Conservation (phyloP, 92 coral and sea anemone species). For the Micromussa lordhowensis region DNA sequence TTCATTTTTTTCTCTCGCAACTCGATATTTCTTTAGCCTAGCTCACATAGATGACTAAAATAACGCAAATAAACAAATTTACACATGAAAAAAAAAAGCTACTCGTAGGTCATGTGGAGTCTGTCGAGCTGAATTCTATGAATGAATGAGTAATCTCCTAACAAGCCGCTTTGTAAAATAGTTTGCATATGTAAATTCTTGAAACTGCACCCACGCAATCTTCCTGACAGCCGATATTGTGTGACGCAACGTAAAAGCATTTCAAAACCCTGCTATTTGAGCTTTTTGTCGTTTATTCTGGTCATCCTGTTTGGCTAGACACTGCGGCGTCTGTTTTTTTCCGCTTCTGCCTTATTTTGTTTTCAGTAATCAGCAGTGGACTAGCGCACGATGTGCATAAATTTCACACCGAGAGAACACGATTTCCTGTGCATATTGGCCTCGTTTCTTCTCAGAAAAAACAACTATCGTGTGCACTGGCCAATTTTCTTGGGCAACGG, state of each 20-base stretch:
- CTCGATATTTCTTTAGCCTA: not conserved
- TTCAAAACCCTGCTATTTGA: not conserved
- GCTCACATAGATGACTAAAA: not conserved
- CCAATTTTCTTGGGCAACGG: not conserved
- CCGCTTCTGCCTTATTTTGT: not conserved
- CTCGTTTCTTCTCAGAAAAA: not conserved
- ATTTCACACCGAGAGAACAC: not conserved
- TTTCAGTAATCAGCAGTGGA: not conserved
- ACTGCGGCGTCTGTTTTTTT: not conserved
- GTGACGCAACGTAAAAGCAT: not conserved
- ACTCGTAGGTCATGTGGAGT: not conserved
- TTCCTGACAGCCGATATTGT: not conserved
- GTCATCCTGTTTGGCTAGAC: not conserved
- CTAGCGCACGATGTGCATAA: not conserved
- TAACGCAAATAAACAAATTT: not conserved
- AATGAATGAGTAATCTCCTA: not conserved
- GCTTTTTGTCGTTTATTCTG: not conserved
- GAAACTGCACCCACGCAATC: conserved; percentile 1
- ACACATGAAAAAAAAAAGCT: not conserved
- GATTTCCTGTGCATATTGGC: not conserved
- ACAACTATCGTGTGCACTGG: not conserved
- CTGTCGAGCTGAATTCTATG: not conserved
- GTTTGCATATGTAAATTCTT: conserved; percentile 14
- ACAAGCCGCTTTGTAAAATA: not conserved
- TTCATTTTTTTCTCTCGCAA: not conserved